Evolutionary conservation across 2,797 vertebrate species (phyloP).

Genomic region (Neoniphon sammara): DNA sequence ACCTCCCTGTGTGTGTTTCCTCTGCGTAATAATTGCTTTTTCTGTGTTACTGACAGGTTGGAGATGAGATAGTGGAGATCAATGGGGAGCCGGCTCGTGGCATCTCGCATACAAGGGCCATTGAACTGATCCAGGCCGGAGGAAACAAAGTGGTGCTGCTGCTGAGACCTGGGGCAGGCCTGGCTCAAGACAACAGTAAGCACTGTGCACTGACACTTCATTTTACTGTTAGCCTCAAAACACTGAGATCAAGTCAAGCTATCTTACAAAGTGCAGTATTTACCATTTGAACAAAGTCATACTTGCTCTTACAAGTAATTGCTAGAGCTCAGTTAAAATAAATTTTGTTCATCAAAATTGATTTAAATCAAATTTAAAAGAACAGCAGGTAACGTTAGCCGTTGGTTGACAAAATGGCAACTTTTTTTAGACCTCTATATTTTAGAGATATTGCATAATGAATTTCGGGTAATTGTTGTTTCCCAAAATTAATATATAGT

Average conservation of each 20-base stretch:
- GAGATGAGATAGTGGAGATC: conserved; percentile 99
- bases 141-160: conserved; percentile 95
- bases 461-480: neutral
- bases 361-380: neutral
- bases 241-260: neutral
- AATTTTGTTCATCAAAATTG: no score
- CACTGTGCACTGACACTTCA: conserved; percentile 30
- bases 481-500: neutral
- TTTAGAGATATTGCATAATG: no score
- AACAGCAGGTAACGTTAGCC: neutral
- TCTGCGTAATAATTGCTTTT: conserved; percentile 28
- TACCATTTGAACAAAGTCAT: neutral
- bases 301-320: neutral
- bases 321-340: neutral
- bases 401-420: neutral
- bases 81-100: conserved; percentile 97
- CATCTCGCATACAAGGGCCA: conserved; percentile 96
- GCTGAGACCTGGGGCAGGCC: conserved; percentile 91
- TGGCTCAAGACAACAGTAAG: conserved; percentile 94
- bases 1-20: neutral
- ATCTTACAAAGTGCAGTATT: neutral
- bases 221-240: neutral
- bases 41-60: conserved; percentile 85
- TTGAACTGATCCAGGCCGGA: conserved; percentile 97
- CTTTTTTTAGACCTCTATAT: neutral